A percentile compares a stretch with the other conserved stretches of the same genome.
Evolutionary conservation across 2,113 vertebrate species (phyloP).

Genomic region (Steatornis caripensis): DNA sequence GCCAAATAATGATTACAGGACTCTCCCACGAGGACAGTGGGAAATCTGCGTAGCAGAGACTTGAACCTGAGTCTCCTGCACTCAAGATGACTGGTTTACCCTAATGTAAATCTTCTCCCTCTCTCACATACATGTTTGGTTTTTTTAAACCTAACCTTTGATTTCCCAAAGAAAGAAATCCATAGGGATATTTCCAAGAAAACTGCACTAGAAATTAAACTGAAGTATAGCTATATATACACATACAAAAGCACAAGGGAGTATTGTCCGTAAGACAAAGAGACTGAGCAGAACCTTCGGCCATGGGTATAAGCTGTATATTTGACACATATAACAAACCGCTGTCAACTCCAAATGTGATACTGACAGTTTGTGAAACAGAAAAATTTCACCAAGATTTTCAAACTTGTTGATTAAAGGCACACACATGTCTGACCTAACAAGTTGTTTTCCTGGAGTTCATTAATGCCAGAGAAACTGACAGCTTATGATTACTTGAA

Average conservation of each 20-base stretch:
- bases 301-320: neutral
- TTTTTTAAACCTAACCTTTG: neutral
- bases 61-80: neutral
- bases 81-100: neutral
- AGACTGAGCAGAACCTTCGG: neutral
- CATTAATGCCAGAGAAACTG: neutral
- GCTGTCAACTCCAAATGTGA: neutral
- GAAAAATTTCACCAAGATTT: neutral
- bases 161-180: neutral
- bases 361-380: neutral
- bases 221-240: too few species aligned
- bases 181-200: neutral
- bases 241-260: neutral
- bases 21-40: neutral
- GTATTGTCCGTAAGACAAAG: neutral
- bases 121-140: neutral
- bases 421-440: too few species aligned
- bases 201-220: neutral
- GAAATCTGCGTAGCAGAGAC: neutral
- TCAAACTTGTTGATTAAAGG: neutral
- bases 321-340: neutral
- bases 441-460: neutral
- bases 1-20: neutral
- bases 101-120: neutral
- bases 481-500: neutral